Evolutionary conservation across 2,888 invertebrate genomes (phyloP).

Genomic region (Periphyllus acericola): DNA sequence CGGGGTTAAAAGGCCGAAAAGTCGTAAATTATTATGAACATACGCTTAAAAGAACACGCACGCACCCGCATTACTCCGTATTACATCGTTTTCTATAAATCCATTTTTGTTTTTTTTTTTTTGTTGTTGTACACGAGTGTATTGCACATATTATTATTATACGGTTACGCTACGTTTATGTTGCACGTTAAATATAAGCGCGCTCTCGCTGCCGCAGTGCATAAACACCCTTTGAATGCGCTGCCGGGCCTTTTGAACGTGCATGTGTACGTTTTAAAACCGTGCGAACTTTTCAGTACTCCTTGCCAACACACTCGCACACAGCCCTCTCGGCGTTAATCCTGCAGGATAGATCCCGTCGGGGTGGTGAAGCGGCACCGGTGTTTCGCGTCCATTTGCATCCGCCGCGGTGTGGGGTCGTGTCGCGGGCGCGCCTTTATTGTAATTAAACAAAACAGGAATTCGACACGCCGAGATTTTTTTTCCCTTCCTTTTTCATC

Average conservation of each 20-base stretch:
- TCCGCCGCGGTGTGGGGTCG: constrained; percentile 29
- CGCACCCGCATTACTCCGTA: too few relatives aligned
- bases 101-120: too few relatives aligned
- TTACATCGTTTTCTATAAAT: not conserved
- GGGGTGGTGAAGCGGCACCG: too few relatives aligned
- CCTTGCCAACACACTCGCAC: not conserved
- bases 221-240: not conserved
- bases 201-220: not conserved
- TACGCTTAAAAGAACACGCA: too few relatives aligned
- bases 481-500: not conserved
- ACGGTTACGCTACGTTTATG: not conserved
- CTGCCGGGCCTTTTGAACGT: not conserved
- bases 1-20: too few relatives aligned
- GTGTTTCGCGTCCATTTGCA: constrained; percentile 20
- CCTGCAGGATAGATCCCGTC: constrained; percentile 1
- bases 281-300: constrained; percentile 36
- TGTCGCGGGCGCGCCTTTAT: constrained; percentile 8
- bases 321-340: not conserved
- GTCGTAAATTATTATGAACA: too few relatives aligned
- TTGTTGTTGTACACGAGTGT: not conserved
- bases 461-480: constrained; percentile 11
- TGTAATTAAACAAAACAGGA: constrained; percentile 20
- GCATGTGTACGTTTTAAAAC: constrained; percentile 3
- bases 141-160: not conserved
- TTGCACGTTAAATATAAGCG: not conserved